Conservation (phyloP, 2,113 vertebrate species). For the Onychostruthus taczanowskii region DNA sequence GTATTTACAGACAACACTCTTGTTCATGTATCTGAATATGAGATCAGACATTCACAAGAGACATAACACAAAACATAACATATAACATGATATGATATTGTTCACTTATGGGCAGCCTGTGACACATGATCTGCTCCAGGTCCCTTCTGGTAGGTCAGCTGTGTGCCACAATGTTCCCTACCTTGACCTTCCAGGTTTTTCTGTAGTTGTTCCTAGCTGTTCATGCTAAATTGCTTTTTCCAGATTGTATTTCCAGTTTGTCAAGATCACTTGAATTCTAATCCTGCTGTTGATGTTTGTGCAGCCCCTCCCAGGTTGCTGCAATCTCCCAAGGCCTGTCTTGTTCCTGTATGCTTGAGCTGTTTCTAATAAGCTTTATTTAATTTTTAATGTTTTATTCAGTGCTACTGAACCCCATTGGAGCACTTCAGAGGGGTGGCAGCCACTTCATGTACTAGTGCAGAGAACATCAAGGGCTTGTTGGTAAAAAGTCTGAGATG, state of each 20-base stretch:
- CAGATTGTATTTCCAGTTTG: conserved; percentile 36
- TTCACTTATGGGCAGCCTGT: background rate
- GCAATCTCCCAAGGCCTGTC: background rate
- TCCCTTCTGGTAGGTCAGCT: background rate
- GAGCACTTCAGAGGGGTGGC: background rate
- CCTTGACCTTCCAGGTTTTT: background rate
- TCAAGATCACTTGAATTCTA: conserved; percentile 8
- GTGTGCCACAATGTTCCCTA: background rate
- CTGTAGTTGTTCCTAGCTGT: background rate
- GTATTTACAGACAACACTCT: background rate
- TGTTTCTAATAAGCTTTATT: background rate
- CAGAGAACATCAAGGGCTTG: background rate
- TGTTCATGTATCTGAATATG: background rate
- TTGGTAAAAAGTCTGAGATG: background rate
- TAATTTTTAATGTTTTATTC: background rate
- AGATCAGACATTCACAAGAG: background rate
- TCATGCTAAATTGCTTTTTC: background rate
- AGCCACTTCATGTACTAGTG: background rate
- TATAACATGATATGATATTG: no score
- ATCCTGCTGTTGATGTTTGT: background rate
- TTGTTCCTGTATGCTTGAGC: background rate
- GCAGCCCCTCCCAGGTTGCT: conserved; percentile 19
- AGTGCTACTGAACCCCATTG: background rate
- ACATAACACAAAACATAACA: background rate
- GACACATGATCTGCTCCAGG: background rate